Base-by-base conservation (phyloP, 2,888 invertebrate species). In the Tenthredo notha region DNA sequence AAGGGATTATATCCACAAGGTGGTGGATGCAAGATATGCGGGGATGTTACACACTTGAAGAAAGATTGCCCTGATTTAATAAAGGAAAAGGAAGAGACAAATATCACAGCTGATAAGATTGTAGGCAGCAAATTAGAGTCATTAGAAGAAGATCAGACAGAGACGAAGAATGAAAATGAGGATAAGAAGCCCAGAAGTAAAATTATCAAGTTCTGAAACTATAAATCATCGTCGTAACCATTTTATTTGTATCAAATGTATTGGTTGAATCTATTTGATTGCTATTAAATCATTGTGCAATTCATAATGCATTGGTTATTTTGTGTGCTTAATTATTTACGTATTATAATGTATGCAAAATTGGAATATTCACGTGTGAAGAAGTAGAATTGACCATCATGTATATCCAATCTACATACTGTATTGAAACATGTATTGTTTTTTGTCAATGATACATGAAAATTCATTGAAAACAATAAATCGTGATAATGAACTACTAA, bases 1-100 rank as follows among this genome's bases (percentile, higher is more conserved):
- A 96, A 96, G 90, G 98, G 98, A 0, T 93, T 98, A 9, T 98
- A 98, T 94, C 98, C 98, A 0, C 96, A 97, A 93, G 98, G 97
- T 58, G 97, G 97, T 1, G 94, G 94, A n/a, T 98, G 98, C 91
- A 97, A 96, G 89, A 94, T 96, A 2, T 98, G 98, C 94, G 97
- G 97, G 6, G 97, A 97, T 92, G 97, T 97, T 12, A 97, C 97
- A 72, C 98, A 98, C 94, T 94, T 98, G 86, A 96, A 96, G 88
- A 97, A 96, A 92, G 97, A 97, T 91, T 98, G 97, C 92, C 97
- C 97, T 9, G 95, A 96, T 86, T 94, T 95, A 88, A 92, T 91
- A 4, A 90, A 90, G 50, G 89, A 91, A 47, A 93, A 92, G 78
- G 92, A 93, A 86, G 92, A 92, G 37, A 87, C 33, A 18, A 85